These are phyloP conservation scores for Tachypleus tridentatus DNA, from an alignment of 1,140 invertebrate species.

Conservation along the genomic window DNA sequence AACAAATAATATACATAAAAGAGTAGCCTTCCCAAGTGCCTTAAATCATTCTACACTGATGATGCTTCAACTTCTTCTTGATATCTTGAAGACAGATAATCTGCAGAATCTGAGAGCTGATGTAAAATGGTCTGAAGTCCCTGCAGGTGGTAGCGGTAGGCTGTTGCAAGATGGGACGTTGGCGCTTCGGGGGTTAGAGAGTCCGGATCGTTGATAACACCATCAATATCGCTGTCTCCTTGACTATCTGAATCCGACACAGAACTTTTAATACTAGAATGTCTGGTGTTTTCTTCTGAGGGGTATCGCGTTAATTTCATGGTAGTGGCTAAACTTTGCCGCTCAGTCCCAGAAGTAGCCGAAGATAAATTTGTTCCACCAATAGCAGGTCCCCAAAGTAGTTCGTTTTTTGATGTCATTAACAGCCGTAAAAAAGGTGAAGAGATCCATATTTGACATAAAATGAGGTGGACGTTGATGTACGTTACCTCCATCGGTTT, in stretches of 20 bases:
- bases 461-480: slow-evolving; percentile 32
- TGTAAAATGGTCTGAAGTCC: slow-evolving; percentile 64
- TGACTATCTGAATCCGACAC: slow-evolving; percentile 24
- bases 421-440: slow-evolving; percentile 66
- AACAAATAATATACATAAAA: too few relatives aligned
- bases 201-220: slow-evolving; percentile 17
- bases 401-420: slow-evolving; percentile 64
- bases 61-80: slow-evolving; percentile 61
- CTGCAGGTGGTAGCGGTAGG: slow-evolving; percentile 56
- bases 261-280: slow-evolving; percentile 18
- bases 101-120: slow-evolving; percentile 66
- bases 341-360: slow-evolving; percentile 5
- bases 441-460: slow-evolving; percentile 48
- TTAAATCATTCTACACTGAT: not conserved
- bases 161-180: slow-evolving; percentile 40
- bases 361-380: slow-evolving; percentile 25
- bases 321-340: too few relatives aligned
- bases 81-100: slow-evolving; percentile 68
- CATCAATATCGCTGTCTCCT: slow-evolving; percentile 25
- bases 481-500: slow-evolving; percentile 36
- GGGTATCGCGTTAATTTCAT: too few relatives aligned
- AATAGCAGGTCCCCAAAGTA: slow-evolving; percentile 53
- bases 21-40: too few relatives aligned
- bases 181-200: slow-evolving; percentile 30
- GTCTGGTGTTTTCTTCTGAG: slow-evolving; percentile 18